These are phyloP conservation scores for Adelges cooleyi DNA, from an alignment of 1,140 invertebrate genomes.

Conservation along the genomic window DNA sequence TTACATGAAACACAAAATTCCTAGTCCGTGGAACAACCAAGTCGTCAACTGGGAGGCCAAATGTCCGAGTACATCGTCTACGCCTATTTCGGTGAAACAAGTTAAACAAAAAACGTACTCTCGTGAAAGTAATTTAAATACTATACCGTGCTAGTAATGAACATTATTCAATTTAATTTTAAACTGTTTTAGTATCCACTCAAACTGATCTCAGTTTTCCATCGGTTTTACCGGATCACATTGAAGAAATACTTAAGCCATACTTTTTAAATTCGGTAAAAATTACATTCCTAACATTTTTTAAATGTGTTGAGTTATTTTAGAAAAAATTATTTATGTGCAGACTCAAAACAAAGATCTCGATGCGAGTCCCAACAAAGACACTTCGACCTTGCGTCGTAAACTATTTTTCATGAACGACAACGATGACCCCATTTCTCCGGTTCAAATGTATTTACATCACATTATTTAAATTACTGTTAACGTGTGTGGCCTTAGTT, in stretches of 20 bases:
- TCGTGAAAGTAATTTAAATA: not conserved
- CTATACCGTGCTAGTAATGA: too few species aligned
- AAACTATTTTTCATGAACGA: constrained; percentile 23
- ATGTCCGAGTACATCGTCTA: constrained; percentile 1
- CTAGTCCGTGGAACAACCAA: constrained; percentile 21
- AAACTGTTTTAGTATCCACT: constrained; percentile 26
- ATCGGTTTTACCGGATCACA: constrained; percentile 24
- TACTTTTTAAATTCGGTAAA: constrained; percentile 28
- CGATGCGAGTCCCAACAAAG: constrained; percentile 8
- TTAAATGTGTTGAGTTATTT: not conserved
- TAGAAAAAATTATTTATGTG: not conserved
- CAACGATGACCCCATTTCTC: constrained; percentile 25
- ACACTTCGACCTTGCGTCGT: not conserved
- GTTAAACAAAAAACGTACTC: not conserved
- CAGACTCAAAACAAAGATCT: constrained; percentile 4
- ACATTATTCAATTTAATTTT: not conserved
- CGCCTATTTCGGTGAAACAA: not conserved
- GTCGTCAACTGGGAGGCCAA: not conserved
- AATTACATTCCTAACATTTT: not conserved
- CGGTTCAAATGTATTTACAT: constrained; percentile 15
- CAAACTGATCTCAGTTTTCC: constrained; percentile 30
- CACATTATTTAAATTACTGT: not conserved
- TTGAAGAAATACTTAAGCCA: constrained; percentile 30
- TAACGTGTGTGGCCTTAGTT: too few species aligned
- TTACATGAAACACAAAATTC: constrained; percentile 7